Base-by-base conservation (phyloP, 2,113 vertebrate genomes). In the Pogona vitticeps region DNA sequence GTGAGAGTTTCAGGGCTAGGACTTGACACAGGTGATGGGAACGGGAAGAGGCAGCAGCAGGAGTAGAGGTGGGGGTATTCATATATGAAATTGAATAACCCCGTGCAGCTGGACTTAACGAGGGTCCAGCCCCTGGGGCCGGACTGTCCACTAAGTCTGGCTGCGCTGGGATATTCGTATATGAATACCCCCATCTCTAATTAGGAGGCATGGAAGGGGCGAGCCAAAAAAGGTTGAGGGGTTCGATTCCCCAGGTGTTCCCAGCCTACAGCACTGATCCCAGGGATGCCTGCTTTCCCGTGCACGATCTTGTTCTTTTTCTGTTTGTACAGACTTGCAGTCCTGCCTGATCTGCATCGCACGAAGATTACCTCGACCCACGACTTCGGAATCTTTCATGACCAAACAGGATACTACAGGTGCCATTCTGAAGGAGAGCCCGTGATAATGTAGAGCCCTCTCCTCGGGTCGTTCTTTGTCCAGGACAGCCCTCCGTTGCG, bases 371-470 rank as follows among this genome's bases (percentile, higher is more conserved):
- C 98, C 98, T 85, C 97, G 97, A 40, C 88, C 97, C 46, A 92
- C 97, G 89, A 95, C 96, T 83, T 95, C 97, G 0, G 98, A 99
- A 94, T 98, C 98, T 82, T 99, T 99, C 67, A 97, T 99, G 95
- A 99, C 98, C 81, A 98, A 98, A 94, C 98, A 99, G 93, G 98
- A 99, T 95, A 98, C 98, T 93, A 98, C 98, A 97, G 98, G 98
- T 99, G 95, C n/a, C 6, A 0, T 82, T 91, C 76, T 88, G 71
- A 56, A 38, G 71, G 21, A 33, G 26, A 81, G n/a, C 58, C 8
- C 36, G 40, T 42, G 18, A 79, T n/a, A 56, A 52, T 76, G 75
- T 5, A 52, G 46, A 52, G 46, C 46, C 26, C 52, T 52, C 28
- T 46, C 2, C 42, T n/a, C 42, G 31, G 42, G 46, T 52, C 26